Conservation (phyloP, 2,888 invertebrate species). For the Ischnus inquisitorius region DNA sequence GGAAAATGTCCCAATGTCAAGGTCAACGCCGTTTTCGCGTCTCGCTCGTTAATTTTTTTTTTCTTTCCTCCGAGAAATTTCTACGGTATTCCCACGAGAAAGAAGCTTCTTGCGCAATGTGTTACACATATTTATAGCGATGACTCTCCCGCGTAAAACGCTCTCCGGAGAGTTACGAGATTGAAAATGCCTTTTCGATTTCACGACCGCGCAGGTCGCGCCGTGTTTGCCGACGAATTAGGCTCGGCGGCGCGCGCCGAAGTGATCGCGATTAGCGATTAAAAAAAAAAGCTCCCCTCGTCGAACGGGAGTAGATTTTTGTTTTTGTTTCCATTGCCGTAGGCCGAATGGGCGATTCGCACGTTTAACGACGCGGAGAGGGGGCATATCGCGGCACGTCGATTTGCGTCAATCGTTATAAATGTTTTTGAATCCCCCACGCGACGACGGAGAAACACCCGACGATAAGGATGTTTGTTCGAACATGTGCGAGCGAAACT, state of each 20-base stretch:
- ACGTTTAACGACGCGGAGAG: background rate
- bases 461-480: slow-evolving; percentile 17
- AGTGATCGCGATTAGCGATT: background rate
- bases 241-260: too few species aligned
- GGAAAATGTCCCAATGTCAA: slow-evolving; percentile 36
- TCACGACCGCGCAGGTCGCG: slow-evolving; percentile 16
- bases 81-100: background rate
- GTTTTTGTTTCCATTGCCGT: background rate
- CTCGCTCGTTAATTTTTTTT: background rate
- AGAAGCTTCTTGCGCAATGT: slow-evolving; percentile 32
- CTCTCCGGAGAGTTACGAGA: slow-evolving; percentile 31
- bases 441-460: background rate
- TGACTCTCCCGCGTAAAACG: background rate
- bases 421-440: background rate
- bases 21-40: slow-evolving; percentile 20
- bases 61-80: slow-evolving; percentile 24
- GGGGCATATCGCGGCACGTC: background rate
- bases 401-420: slow-evolving; percentile 11
- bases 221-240: background rate
- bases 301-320: slow-evolving; percentile 2
- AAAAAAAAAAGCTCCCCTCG: background rate
- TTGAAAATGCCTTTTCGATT: slow-evolving; percentile 21
- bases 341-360: background rate
- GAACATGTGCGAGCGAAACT: too few species aligned
- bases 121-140: slow-evolving; percentile 36